These are phyloP conservation scores for Labroides dimidiatus DNA, from an alignment of 2,797 vertebrate genomes.

Conservation along the genomic window DNA sequence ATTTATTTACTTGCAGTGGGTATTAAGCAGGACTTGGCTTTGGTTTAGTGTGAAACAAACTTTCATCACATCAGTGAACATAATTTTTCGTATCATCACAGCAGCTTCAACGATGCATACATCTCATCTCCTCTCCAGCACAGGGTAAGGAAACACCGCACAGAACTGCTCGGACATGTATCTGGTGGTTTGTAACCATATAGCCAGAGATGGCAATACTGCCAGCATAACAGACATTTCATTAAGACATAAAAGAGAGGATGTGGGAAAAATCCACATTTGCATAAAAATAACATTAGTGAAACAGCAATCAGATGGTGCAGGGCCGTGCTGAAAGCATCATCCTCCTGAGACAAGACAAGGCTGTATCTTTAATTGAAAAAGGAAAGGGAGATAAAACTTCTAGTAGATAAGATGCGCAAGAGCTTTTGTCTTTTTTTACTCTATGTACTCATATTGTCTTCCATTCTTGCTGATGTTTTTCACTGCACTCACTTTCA, in stretches of 20 bases:
- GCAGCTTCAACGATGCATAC: conserved; percentile 9
- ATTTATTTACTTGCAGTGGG: too few species aligned
- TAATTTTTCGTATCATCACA: conserved; percentile 23
- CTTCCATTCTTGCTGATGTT: conserved; percentile 63
- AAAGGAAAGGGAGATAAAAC: conserved; percentile 63
- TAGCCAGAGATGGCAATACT: conserved; percentile 31
- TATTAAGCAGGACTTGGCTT: too few species aligned
- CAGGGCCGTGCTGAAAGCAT: conserved; percentile 54
- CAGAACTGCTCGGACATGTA: conserved; percentile 18
- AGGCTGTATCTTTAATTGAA: conserved; percentile 75
- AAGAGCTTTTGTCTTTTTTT: conserved; percentile 60
- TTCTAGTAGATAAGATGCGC: conserved; percentile 61
- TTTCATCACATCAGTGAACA: too few species aligned
- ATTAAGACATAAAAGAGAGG: conserved; percentile 51
- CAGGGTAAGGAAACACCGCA: conserved; percentile 20
- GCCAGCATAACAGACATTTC: conserved; percentile 52
- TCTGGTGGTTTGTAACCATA: conserved; percentile 47
- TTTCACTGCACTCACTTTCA: conserved; percentile 58
- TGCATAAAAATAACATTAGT: conserved; percentile 79
- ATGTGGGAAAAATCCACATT: conserved; percentile 54
- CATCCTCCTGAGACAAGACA: conserved; percentile 61
- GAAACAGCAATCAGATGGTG: conserved; percentile 72
- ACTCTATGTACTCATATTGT: conserved; percentile 60
- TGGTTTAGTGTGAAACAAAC: too few species aligned
- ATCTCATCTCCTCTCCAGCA: conserved; percentile 32